A percentile compares a stretch with the other conserved stretches of the same genome.
phyloP scores from a whole-genome alignment of 2,113 vertebrate species.

The Sceloporus tristichus region DNA sequence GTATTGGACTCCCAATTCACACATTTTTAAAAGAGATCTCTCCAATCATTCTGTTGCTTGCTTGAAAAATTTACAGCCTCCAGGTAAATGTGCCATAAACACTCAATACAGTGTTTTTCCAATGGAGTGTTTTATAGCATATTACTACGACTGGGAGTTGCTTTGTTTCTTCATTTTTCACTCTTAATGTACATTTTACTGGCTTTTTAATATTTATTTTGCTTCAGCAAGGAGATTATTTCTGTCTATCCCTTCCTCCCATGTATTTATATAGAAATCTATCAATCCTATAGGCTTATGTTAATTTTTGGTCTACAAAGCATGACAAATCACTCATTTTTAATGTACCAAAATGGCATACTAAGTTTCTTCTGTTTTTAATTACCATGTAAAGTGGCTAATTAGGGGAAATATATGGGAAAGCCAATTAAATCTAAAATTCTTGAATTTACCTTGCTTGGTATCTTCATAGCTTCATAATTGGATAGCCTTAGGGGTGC shows the following conservation, averaged over 20 bases:
- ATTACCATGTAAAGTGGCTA: neutral
- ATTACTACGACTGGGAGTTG: neutral
- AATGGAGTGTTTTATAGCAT: neutral
- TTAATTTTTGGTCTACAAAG: conserved; percentile 1
- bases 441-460: neutral
- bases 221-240: conserved; percentile 5
- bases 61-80: conserved; percentile 3
- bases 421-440: neutral
- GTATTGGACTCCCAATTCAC: neutral
- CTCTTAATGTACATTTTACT: neutral
- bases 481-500: neutral
- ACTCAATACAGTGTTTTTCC: conserved; percentile 12
- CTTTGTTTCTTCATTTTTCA: neutral
- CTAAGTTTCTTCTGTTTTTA: conserved; percentile 36
- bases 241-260: neutral
- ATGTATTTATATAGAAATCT: neutral
- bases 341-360: neutral
- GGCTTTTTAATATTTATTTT: neutral
- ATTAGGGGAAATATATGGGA: neutral
- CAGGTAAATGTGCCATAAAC: conserved; percentile 18
- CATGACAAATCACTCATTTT: conserved; percentile 19
- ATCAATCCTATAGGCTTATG: neutral
- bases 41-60: neutral
- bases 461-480: neutral
- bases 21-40: neutral